Percentiles rank a stretch among this genome's conserved stretches.
phyloP scores from a whole-genome alignment of 2,113 vertebrate species.

The Pygoscelis adeliae region DNA sequence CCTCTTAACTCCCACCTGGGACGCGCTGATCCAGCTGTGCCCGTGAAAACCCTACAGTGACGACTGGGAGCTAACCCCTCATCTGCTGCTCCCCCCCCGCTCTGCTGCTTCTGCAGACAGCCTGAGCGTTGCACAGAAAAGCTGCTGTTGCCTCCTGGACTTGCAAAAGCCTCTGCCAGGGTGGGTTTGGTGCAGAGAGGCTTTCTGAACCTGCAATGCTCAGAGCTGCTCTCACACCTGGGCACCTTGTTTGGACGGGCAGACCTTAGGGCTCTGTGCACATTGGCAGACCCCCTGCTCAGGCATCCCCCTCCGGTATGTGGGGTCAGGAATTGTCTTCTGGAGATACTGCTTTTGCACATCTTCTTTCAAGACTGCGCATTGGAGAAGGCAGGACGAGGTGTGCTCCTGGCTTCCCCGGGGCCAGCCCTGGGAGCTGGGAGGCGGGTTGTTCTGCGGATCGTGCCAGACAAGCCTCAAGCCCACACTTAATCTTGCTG shows the following conservation, averaged over 20 bases:
- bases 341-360: accelerated
- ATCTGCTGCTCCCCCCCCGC: not conserved
- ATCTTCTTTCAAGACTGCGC: accelerated
- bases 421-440: not conserved
- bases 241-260: not conserved
- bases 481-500: constrained; percentile 44
- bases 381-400: not conserved
- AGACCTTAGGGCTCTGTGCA: not conserved
- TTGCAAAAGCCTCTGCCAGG: not conserved
- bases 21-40: not conserved
- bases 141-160: not conserved
- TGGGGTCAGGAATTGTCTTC: not conserved
- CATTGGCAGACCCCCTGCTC: not conserved
- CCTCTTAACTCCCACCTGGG: not conserved
- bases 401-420: not conserved
- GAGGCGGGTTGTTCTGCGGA: not conserved
- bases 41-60: not conserved
- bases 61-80: accelerated
- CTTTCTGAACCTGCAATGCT: not conserved
- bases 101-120: not conserved
- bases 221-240: not conserved
- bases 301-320: accelerated
- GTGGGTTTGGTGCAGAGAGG: not conserved
- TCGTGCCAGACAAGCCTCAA: not conserved
- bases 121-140: too few relatives aligned